Conservation (phyloP, 2,888 invertebrate species). For the Epinotia demarniana region DNA sequence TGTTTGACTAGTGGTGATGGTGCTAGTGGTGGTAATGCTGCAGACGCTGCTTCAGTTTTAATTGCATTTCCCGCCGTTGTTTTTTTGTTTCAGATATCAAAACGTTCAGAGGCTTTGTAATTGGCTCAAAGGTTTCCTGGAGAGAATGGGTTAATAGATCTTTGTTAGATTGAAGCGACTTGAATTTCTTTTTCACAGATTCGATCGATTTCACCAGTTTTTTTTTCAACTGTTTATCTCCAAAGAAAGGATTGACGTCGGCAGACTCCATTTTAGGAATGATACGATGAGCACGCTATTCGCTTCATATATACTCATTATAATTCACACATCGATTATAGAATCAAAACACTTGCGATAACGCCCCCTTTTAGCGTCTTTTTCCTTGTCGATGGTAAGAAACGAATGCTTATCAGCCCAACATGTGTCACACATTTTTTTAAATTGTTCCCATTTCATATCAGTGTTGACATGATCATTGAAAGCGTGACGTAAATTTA, state of each 20-base stretch:
- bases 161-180: neutral
- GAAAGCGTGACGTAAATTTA: no score
- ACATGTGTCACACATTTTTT: no score
- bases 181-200: neutral
- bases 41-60: neutral
- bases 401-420: neutral
- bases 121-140: neutral
- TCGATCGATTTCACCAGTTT: neutral
- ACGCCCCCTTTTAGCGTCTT: neutral
- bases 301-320: no score
- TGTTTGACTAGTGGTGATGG: neutral
- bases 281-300: no score
- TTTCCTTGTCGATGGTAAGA: neutral
- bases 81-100: neutral
- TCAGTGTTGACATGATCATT: no score
- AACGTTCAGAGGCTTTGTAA: neutral
- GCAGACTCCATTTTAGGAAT: no score
- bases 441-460: no score
- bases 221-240: neutral
- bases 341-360: neutral
- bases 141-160: neutral
- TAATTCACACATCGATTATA: neutral
- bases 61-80: neutral
- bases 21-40: neutral
- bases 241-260: neutral